A percentile compares a stretch with the other conserved stretches of the same genome.
Evolutionary conservation across 2,113 vertebrate species (phyloP).

Genomic region (Cygnus atratus): DNA sequence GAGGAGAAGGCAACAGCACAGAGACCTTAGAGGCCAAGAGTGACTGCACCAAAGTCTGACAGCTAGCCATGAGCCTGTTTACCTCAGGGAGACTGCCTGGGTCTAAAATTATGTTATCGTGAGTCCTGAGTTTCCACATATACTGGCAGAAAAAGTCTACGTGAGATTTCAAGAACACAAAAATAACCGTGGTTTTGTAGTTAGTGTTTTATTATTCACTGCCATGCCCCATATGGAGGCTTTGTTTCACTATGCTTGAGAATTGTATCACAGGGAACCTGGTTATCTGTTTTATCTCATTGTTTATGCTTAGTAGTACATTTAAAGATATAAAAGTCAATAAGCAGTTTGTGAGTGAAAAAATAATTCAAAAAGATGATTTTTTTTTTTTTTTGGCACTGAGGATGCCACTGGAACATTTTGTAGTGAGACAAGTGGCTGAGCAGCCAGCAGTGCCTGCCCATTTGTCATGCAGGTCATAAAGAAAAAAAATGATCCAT

Average conservation of each 20-base stretch:
- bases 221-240: background rate
- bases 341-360: background rate
- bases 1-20: background rate
- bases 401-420: background rate
- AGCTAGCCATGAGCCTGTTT: background rate
- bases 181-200: background rate
- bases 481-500: background rate
- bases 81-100: background rate
- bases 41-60: background rate
- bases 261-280: background rate
- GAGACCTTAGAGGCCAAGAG: background rate
- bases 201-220: background rate
- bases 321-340: background rate
- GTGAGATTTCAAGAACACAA: background rate
- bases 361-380: background rate
- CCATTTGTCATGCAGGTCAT: background rate
- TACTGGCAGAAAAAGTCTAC: background rate
- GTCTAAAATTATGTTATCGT: background rate
- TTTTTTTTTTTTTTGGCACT: constrained; percentile 5
- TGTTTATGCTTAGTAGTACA: background rate
- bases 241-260: background rate
- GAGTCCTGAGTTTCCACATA: background rate
- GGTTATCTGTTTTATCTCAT: background rate
- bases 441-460: background rate
- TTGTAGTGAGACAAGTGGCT: background rate